Evolutionary conservation across 92 coral and sea anemone genomes (phyloP).

Genomic region (Porites rus): DNA sequence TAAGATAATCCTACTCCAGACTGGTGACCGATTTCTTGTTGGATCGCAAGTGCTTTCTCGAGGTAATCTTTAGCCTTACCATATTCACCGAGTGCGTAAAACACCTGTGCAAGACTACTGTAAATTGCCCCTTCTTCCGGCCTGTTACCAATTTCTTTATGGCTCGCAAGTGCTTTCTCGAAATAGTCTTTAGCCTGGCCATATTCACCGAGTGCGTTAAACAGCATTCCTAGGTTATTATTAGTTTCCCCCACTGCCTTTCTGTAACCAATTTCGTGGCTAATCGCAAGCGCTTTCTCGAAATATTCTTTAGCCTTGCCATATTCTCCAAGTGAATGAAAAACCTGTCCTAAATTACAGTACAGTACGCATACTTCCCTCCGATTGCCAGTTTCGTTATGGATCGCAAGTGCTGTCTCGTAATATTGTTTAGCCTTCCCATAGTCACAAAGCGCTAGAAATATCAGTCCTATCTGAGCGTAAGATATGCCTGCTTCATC

Average conservation of each 20-base stretch:
- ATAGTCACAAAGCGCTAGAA: not conserved
- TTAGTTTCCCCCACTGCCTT: not conserved
- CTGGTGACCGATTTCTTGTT: not conserved
- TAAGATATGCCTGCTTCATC: not conserved
- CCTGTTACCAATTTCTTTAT: not conserved
- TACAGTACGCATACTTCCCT: not conserved
- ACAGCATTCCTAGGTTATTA: not conserved
- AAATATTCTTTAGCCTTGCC: not conserved
- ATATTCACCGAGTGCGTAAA: not conserved
- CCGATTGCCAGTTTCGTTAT: not conserved
- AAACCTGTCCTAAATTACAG: not conserved
- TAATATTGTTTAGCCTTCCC: not conserved
- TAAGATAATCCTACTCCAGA: not conserved
- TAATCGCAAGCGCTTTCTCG: not conserved
- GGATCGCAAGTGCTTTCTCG: not conserved
- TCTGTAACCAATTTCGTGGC: not conserved
- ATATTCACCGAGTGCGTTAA: not conserved
- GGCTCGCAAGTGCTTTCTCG: too few species aligned
- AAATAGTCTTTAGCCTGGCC: too few species aligned
- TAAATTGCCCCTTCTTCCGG: not conserved
- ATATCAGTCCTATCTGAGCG: not conserved
- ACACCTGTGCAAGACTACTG: not conserved
- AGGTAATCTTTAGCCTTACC: not conserved
- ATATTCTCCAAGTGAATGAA: not conserved
- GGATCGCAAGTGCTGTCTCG: not conserved